Evolutionary conservation across 2,888 invertebrate species (phyloP), one percentile per base, ranked within the genome.

Genomic region (Pachydiplax longipennis): DNA sequence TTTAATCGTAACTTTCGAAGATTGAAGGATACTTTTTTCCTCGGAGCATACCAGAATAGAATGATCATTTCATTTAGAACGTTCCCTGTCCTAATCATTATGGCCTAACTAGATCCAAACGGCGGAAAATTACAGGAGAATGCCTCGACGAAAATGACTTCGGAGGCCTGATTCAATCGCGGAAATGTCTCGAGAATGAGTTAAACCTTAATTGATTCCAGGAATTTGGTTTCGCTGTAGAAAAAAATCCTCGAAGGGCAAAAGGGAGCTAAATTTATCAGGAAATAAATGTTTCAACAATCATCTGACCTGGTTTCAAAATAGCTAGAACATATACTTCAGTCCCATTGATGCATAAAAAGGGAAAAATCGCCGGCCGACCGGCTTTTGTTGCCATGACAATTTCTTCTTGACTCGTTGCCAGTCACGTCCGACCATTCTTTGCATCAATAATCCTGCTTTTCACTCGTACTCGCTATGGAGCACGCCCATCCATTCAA

Each of bases 371-470:
- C 61, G 22, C 58, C 25, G 40, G 3, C 31, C 31, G 73, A 31
- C 0, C 73, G 31, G 73, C 81, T 44, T 40, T 81, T 40, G 87
- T 58, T 65, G 87, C 61, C 87, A 87, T 61, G 87, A 87, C 87
- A 87, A 87, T 87, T 87, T 87, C 87, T 87, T 61, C 87, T 87
- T 87, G 87, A 87, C 87, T 87, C 87, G 61, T 61, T 87, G 61
- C 87, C 87, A 87, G 87, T 87, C 87, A 87, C 87, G 87, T 61
- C 61, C 61, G 87, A 58, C 87, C 37, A 87, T 87, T 87, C 87
- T 87, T 87, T 87, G 87, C 87, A 61, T 87, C 87, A 87, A 87
- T 87, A 87, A 87, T 87, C 87, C 87, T 13, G 87, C 61, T 87
- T 61, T 61, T 87, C 87, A 61, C 61, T 61, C 87, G 61, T 61